Conservation (phyloP, 2,113 vertebrate species). For the Mirounga angustirostris region DNA sequence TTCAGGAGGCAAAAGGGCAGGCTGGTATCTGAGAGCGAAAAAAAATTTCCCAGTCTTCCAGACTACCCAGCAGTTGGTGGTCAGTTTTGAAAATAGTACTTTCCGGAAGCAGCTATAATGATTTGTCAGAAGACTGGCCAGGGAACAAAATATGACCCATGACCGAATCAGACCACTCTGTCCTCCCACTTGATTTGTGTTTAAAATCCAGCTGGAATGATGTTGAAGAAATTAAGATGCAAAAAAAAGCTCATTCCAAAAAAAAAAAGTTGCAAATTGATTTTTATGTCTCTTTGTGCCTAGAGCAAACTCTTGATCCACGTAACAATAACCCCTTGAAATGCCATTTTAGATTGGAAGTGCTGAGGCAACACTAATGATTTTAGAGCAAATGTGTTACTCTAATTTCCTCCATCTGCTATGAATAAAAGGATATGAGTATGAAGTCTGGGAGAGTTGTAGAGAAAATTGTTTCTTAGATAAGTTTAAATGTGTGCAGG, state of each 20-base stretch:
- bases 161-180: background rate
- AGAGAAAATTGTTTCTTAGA: conserved; percentile 64
- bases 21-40: background rate
- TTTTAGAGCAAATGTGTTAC: conserved; percentile 76
- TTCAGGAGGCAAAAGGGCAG: background rate
- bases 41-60: background rate
- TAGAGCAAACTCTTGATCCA: conserved; percentile 66
- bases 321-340: conserved; percentile 72
- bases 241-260: conserved; percentile 56
- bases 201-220: conserved; percentile 14
- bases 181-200: background rate
- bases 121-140: background rate
- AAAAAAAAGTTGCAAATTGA: conserved; percentile 7
- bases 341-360: conserved; percentile 67
- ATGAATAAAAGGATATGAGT: conserved; percentile 67
- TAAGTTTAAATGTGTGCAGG: conserved; percentile 64
- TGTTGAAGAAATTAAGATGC: conserved; percentile 39
- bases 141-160: background rate
- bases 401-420: conserved; percentile 81
- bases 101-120: background rate
- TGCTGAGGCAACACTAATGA: conserved; percentile 74
- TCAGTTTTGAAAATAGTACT: background rate
- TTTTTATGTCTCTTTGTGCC: conserved; percentile 69
- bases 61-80: background rate
- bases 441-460: conserved; percentile 66